These are phyloP conservation scores for Eutrigla gurnardus DNA, from an alignment of 2,797 vertebrate genomes.

Conservation along the genomic window DNA sequence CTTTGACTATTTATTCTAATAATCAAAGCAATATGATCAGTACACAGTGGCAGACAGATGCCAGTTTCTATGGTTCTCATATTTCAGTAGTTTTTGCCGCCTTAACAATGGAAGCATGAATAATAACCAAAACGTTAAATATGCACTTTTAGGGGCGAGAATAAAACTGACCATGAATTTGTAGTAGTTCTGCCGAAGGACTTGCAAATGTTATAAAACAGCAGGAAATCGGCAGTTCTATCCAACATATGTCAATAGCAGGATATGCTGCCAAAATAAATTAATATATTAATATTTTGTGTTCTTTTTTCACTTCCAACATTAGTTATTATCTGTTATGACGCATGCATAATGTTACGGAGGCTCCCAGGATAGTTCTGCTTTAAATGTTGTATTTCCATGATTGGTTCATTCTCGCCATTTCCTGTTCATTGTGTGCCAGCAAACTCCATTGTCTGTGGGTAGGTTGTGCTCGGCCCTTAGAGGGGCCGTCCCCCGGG, in stretches of 20 bases:
- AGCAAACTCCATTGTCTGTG: constrained; percentile 83
- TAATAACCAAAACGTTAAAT: constrained; percentile 21
- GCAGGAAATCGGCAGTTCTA: constrained; percentile 53
- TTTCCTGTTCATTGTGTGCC: constrained; percentile 86
- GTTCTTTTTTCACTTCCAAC: constrained; percentile 57
- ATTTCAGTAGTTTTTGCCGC: constrained; percentile 3
- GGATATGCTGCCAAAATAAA: constrained; percentile 68
- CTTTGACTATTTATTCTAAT: constrained; percentile 9
- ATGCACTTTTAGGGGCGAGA: constrained; percentile 10
- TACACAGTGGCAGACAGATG: constrained; percentile 13
- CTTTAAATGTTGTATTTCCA: constrained; percentile 85
- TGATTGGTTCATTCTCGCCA: constrained; percentile 83
- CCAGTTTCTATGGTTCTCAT: neutral
- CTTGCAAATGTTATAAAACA: constrained; percentile 68
- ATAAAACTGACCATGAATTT: constrained; percentile 56
- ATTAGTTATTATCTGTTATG: constrained; percentile 75
- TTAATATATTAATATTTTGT: constrained; percentile 74
- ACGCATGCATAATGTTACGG: constrained; percentile 71
- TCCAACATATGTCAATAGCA: constrained; percentile 67
- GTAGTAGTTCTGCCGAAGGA: constrained; percentile 32
- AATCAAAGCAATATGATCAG: constrained; percentile 15
- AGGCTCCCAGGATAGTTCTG: constrained; percentile 69
- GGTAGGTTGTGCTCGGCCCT: constrained; percentile 72
- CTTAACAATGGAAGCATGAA: constrained; percentile 17
- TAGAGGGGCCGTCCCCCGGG: constrained; percentile 83